Evolutionary conservation across 2,888 invertebrate genomes (phyloP), one percentile per base, ranked within the genome.

Genomic region (Drosophila lutescens): DNA sequence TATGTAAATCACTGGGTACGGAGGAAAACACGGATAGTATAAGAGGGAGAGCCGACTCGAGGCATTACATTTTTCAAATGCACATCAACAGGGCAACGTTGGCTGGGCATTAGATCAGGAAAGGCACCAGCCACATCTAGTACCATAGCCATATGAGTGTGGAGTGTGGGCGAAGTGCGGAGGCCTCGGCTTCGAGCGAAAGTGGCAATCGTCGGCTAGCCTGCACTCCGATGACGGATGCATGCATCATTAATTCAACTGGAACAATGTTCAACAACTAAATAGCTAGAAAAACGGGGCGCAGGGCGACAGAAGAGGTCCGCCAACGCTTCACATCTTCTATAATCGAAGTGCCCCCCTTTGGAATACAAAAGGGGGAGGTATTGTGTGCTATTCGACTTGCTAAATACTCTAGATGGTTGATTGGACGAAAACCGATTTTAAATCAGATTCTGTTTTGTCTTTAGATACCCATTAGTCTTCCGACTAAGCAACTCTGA

Each of bases 231-330:
- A 84, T 87, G 89, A 87, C 87, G 87, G 87, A 87, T 87, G 88
- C 82, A 82, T 79, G 89, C 88, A 86, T 88, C 88, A 87, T 87
- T 87, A 87, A 89, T 87, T 85, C 78, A 85, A 71, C 77, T 70
- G 61, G 68, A 72, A 62, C 73, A 78, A 51, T 66, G 51, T 62
- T 59, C 58, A 66, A 49, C 60, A 74, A 38, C 51, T 49, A 63
- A 81, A 50, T 50, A 65, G 46, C 51, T 62, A 49, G 49, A 55
- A 47, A 54, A 53, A 51, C 53, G 59, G 50, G 36, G 56, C 23
- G 15, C 10, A 30, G 23, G 55, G 30, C 23, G 61, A 61, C 61
- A 26, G 49, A 34, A 34, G 49, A 34, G 41, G 62, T 63, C 62
- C 62, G 49, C 49, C 62, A 62, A 66, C 66, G 66, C 66, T 54